Evolutionary conservation across 2,888 invertebrate species (phyloP).

Genomic region (Xestia c-nigrum): DNA sequence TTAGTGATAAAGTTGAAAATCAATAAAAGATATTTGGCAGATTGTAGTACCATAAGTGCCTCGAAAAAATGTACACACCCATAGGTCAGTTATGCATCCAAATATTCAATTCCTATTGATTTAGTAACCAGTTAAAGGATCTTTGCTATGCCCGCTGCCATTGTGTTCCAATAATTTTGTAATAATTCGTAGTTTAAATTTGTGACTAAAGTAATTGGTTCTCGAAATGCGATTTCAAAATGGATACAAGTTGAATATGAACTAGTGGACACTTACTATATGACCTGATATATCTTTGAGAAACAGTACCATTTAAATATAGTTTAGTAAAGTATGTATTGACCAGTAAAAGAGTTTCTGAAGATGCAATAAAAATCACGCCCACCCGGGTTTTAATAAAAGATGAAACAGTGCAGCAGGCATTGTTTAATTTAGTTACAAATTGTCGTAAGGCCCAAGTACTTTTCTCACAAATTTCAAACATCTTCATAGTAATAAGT

Average conservation of each 20-base stretch:
- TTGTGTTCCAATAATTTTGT: conserved; percentile 10
- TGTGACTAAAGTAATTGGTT: conserved; percentile 29
- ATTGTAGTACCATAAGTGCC: background rate
- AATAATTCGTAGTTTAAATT: conserved; percentile 22
- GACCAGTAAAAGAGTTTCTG: background rate
- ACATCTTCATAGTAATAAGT: conserved; percentile 55
- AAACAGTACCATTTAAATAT: background rate
- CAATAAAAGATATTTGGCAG: no score
- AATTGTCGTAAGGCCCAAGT: conserved; percentile 17
- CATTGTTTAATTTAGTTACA: background rate
- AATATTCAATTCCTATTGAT: background rate
- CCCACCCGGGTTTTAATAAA: background rate
- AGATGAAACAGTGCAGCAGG: background rate
- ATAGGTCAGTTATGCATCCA: background rate
- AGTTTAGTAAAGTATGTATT: background rate
- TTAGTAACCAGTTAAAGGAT: background rate
- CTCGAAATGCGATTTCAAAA: background rate
- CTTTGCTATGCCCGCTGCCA: conserved; percentile 17
- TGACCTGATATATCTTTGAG: background rate
- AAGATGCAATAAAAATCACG: background rate
- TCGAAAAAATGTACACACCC: background rate
- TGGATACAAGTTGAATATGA: background rate
- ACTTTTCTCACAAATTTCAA: conserved; percentile 39
- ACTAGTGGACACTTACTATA: background rate
- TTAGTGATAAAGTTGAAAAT: no score